These are phyloP conservation scores for Heterohyrax brucei DNA, from an alignment of 2,797 vertebrate genomes.

Conservation along the genomic window DNA sequence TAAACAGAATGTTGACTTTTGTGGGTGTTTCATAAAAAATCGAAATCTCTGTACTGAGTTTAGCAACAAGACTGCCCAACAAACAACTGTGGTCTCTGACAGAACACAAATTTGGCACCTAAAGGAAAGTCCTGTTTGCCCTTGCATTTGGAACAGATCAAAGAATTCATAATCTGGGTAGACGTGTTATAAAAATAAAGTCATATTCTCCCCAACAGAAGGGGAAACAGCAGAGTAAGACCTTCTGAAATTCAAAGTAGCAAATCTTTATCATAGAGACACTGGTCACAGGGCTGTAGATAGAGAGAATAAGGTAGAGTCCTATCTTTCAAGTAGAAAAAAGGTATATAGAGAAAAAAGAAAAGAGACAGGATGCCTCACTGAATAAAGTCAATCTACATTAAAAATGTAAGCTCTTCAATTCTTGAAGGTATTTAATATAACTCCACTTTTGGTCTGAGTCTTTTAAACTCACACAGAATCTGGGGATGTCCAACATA, in stretches of 20 bases:
- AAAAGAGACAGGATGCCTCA: not conserved
- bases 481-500: not conserved
- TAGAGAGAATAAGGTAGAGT: not conserved
- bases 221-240: not conserved
- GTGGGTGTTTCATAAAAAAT: conserved; percentile 83
- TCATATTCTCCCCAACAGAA: conserved; percentile 2
- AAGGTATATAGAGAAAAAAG: not conserved
- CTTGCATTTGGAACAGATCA: conserved; percentile 53
- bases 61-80: conserved; percentile 68
- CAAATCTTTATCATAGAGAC: not conserved
- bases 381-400: conserved; percentile 4
- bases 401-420: not conserved
- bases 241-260: not conserved
- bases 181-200: conserved; percentile 53
- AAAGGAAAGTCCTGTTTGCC: conserved; percentile 20
- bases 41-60: conserved; percentile 69
- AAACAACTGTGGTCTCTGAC: conserved; percentile 56
- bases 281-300: not conserved
- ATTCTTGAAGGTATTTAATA: not conserved
- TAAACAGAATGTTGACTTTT: conserved; percentile 78
- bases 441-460: not conserved
- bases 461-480: not conserved
- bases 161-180: conserved; percentile 36
- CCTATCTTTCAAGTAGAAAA: not conserved
- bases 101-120: conserved; percentile 72